Base-by-base conservation (phyloP, 2,888 invertebrate genomes). In the Heliconius cydno region DNA sequence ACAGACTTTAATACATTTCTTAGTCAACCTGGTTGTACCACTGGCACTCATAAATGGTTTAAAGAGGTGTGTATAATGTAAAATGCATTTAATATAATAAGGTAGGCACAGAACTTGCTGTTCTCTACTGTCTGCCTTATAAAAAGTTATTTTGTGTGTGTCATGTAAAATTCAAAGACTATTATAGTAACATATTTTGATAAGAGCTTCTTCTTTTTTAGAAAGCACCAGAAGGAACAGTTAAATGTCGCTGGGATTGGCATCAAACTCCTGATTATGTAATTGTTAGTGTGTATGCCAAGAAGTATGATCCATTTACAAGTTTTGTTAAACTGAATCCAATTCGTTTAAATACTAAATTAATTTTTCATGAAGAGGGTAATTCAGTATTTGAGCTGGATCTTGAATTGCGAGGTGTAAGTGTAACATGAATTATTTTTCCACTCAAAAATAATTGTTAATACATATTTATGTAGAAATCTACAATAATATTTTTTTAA, bases 1-100 rank as follows among this genome's bases (percentile, higher is more conserved):
- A 97, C 98, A 1, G 99, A 99, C 90, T 99, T 99, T 89, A 96
- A 98, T 79, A 96, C 96, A 3, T 99, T 99, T 89, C 95, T 99
- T 79, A 97, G 97, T 78, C 99, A 99, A 95, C 96, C 96, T 76
- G 99, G 99, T 0, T 99, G 99, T 89, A 95, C 96, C 7, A 95
- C 95, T 79, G 99, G 99, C 9, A 95, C 95, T 73, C 99, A 99
- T 92, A 94, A 97, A 81, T 99, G 99, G 99, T 95, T 96, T 83
- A 96, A 97, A 90, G 97, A 97, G 93, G 97, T 97, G 79, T 46
- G 34, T 70, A 30, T 77, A 46, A 30, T 22, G 12, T 63, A n/a
- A 60, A 60, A 9, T 46, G 46, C 34, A 34, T 34, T 34, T 41
- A 41, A 41, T 41, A 41, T 41, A 52, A 19, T 46, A 52, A 52